Conservation (phyloP, 2,888 invertebrate species). For the Drosophila histrio region DNA sequence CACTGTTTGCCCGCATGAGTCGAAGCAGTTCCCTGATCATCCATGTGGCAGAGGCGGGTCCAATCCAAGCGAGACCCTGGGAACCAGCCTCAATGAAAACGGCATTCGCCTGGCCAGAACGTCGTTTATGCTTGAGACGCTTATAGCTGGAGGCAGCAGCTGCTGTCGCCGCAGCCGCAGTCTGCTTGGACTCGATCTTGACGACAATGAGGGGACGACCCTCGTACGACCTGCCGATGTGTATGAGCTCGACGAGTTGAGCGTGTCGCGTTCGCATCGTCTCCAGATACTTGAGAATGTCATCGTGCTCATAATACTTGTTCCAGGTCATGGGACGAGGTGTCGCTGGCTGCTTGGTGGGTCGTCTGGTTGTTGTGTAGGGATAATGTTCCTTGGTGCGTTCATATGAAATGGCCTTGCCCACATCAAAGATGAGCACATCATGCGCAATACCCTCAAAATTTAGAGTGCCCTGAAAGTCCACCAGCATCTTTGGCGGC, state of each 20-base stretch:
- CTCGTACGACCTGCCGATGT: constrained; percentile 90
- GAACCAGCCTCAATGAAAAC: constrained; percentile 93
- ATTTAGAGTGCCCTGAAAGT: constrained; percentile 85
- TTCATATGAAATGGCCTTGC: constrained; percentile 89
- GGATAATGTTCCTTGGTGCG: constrained; percentile 86
- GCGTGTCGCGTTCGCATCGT: constrained; percentile 88
- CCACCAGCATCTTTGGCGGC: constrained; percentile 86
- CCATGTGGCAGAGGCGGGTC: constrained; percentile 91
- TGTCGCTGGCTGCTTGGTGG: constrained; percentile 36
- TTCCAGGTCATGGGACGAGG: constrained; percentile 87
- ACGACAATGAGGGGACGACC: constrained; percentile 89
- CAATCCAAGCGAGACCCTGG: constrained; percentile 92
- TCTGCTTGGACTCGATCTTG: constrained; percentile 86
- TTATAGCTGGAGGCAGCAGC: constrained; percentile 65
- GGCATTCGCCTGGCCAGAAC: constrained; percentile 87
- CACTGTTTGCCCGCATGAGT: constrained; percentile 86
- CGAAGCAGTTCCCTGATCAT: constrained; percentile 88
- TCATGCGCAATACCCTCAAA: constrained; percentile 87
- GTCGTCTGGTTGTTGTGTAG: constrained; percentile 50
- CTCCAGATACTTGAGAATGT: constrained; percentile 89
- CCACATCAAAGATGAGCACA: constrained; percentile 89
- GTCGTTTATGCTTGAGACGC: constrained; percentile 80
- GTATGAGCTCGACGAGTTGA: constrained; percentile 87
- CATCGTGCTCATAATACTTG: constrained; percentile 89
- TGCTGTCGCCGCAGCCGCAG: constrained; percentile 58